Conservation (phyloP, 1,140 invertebrate species). For the Ostrea denselamellosa region DNA sequence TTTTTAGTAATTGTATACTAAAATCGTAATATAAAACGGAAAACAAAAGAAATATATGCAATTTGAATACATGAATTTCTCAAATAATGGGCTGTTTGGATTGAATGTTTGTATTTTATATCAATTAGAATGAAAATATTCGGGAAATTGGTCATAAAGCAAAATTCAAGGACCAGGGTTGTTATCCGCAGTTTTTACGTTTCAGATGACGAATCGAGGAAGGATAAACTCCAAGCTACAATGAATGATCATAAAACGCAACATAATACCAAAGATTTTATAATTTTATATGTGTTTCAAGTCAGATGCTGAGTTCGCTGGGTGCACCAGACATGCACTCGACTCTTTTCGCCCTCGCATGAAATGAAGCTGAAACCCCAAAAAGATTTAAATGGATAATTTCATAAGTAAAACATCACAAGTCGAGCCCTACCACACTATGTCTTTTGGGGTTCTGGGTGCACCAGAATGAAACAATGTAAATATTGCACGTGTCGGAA, state of each 20-base stretch:
- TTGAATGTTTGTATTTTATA: constrained; percentile 13
- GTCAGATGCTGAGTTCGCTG: constrained; percentile 20
- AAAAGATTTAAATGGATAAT: constrained; percentile 40
- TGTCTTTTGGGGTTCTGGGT: constrained; percentile 2
- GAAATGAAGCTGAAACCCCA: constrained; percentile 31
- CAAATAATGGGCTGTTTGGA: neutral
- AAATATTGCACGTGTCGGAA: constrained; percentile 5
- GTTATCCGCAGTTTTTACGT: constrained; percentile 10
- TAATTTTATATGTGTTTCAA: constrained; percentile 21
- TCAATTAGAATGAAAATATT: constrained; percentile 17
- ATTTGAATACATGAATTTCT: constrained; percentile 19
- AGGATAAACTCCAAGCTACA: neutral
- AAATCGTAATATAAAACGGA: constrained; percentile 18
- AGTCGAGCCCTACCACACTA: constrained; percentile 24
- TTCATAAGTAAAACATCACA: constrained; percentile 40
- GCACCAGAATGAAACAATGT: constrained; percentile 10
- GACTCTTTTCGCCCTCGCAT: constrained; percentile 19
- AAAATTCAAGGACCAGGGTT: neutral
- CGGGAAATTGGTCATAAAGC: neutral
- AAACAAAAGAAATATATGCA: constrained; percentile 36
- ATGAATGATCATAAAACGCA: constrained; percentile 30
- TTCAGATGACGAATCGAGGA: constrained; percentile 1
- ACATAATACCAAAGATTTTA: constrained; percentile 18
- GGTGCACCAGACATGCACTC: constrained; percentile 35
- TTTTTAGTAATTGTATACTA: constrained; percentile 24